These are phyloP conservation scores for Philaethria dido DNA, from an alignment of 2,888 invertebrate genomes.

Conservation along the genomic window DNA sequence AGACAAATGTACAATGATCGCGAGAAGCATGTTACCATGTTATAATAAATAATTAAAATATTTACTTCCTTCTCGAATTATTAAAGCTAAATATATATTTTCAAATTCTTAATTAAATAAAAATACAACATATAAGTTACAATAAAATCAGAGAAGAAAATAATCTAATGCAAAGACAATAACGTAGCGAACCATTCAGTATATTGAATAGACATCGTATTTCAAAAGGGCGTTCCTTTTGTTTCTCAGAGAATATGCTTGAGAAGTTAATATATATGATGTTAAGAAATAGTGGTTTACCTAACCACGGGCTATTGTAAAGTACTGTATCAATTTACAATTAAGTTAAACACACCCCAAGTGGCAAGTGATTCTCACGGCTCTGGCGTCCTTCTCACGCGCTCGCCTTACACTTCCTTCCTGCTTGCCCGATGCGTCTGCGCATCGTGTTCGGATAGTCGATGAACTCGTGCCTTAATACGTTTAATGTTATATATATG, in stretches of 20 bases:
- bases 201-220: constrained; percentile 22
- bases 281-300: constrained; percentile 25
- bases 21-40: constrained; percentile 16
- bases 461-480: neutral
- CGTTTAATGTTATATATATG: neutral
- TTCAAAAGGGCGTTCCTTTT: constrained; percentile 22
- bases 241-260: constrained; percentile 26
- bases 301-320: constrained; percentile 27
- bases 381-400: constrained; percentile 74
- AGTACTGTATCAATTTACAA: constrained; percentile 38
- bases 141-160: constrained; percentile 11
- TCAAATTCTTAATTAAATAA: neutral
- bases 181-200: constrained; percentile 17
- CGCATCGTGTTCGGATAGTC: constrained; percentile 59
- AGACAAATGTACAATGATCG: constrained; percentile 35
- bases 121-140: neutral
- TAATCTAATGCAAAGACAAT: constrained; percentile 19
- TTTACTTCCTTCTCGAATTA: neutral
- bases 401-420: constrained; percentile 81
- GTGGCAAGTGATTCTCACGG: constrained; percentile 67
- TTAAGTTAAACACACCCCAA: constrained; percentile 47
- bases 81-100: neutral
- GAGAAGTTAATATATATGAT: constrained; percentile 21
- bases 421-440: constrained; percentile 61
- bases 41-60: neutral